Evolutionary conservation across 2,888 invertebrate genomes (phyloP), one percentile per base, ranked within the genome.

Genomic region (Lasioglossum vierecki): DNA sequence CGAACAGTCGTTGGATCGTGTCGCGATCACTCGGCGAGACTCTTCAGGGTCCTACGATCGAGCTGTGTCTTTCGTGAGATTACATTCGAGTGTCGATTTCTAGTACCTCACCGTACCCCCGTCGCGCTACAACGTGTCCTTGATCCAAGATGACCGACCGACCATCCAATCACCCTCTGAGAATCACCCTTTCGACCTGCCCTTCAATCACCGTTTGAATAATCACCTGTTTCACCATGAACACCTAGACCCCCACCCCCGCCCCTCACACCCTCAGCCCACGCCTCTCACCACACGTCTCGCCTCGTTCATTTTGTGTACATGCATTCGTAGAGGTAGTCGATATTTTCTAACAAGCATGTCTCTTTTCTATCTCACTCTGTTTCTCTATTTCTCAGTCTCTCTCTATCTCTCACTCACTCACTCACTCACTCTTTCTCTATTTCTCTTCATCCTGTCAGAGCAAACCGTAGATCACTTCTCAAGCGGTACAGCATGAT

Each of bases 101-200:
- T 53, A 63, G 80, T 82, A 86, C 88, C 86, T 85, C 81, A 83
- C 88, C 87, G 88, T 88, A 88, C 88, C 88, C 89, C 91, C 87
- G 80, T 88, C 90, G 90, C 88, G 91, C 84, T 80, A 80, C 85
- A 91, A 88, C 86, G 91, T 82, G 89, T 88, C 88, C 90, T 85
- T 88, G 80, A 85, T 83, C 91, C 84, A 88, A 89, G 85, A 91
- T 89, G 89, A 91, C 91, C 91, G 89, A 91, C 89, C 91, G 91
- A 91, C 91, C 91, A 88, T 88, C 86, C 90, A 79, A 89, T 83
- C 86, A 81, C 71, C 80, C 85, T 75, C 83, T 80, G 72, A 81
- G 73, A 83, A 76, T 82, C 76, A 82, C 81, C 86, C 77, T 70
- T 60, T 76, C 76, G 75, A 73, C 63, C 75, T 53, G 41, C 41